Evolutionary conservation across 1,140 invertebrate species (phyloP).

Genomic region (Helicorthomorpha holstii): DNA sequence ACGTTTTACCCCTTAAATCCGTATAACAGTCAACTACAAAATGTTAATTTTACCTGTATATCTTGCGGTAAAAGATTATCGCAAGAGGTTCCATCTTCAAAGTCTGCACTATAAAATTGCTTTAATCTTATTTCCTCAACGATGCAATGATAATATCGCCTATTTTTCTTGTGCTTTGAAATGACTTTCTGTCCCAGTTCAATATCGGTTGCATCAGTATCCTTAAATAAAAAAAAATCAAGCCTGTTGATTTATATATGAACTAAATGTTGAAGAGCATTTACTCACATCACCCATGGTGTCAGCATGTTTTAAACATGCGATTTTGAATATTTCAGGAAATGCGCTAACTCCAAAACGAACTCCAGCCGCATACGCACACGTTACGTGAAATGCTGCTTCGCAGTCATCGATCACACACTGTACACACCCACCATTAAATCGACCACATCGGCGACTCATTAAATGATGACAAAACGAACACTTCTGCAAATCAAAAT

Average conservation of each 20-base stretch:
- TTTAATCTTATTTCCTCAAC: constrained; percentile 31
- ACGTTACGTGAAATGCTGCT: constrained; percentile 31
- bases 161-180: constrained; percentile 41
- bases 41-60: constrained; percentile 25
- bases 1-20: neutral
- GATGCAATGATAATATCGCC: constrained; percentile 38
- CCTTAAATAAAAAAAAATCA: constrained; percentile 10
- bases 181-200: constrained; percentile 30
- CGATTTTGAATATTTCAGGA: constrained; percentile 30
- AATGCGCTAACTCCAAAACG: constrained; percentile 27
- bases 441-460: neutral
- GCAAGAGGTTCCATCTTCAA: constrained; percentile 43
- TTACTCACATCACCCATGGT: constrained; percentile 4
- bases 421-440: constrained; percentile 24
- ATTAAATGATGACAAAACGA: constrained; percentile 13
- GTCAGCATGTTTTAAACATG: constrained; percentile 29
- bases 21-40: constrained; percentile 3
- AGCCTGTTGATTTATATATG: constrained; percentile 11
- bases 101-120: constrained; percentile 40
- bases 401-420: constrained; percentile 28
- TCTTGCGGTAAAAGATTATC: constrained; percentile 38
- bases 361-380: constrained; percentile 29
- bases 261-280: neutral
- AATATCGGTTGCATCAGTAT: constrained; percentile 15
- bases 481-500: constrained; percentile 13